These are phyloP conservation scores for Seriola rivoliana DNA, from an alignment of 2,113 vertebrate genomes.

Conservation along the genomic window DNA sequence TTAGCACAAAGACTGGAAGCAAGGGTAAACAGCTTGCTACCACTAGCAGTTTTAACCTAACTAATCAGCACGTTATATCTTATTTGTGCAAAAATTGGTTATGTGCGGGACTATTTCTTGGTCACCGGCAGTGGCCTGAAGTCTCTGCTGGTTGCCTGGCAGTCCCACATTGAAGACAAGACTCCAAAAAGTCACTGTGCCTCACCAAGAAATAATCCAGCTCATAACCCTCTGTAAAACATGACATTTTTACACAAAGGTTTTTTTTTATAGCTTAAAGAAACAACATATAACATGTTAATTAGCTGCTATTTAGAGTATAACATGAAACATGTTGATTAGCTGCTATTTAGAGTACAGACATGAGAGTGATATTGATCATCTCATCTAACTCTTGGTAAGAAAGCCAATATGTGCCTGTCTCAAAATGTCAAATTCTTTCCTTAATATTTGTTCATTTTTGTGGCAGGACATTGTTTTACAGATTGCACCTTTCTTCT, in stretches of 20 bases:
- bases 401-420: background rate
- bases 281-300: background rate
- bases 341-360: background rate
- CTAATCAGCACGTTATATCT: background rate
- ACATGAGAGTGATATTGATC: background rate
- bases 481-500: constrained; percentile 72
- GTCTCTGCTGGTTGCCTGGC: background rate
- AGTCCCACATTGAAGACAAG: background rate
- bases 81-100: background rate
- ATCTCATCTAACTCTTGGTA: background rate
- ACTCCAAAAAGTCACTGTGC: background rate
- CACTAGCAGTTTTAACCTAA: background rate
- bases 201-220: background rate
- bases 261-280: background rate
- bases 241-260: background rate
- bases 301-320: background rate
- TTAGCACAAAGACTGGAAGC: background rate
- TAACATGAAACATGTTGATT: background rate
- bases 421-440: constrained; percentile 1
- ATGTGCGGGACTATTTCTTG: background rate
- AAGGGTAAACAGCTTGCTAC: background rate
- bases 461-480: constrained; percentile 8
- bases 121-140: background rate
- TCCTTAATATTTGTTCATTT: background rate
- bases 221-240: background rate